Base-by-base conservation (phyloP, 2,113 vertebrate species). In the Holacanthus passer region DNA sequence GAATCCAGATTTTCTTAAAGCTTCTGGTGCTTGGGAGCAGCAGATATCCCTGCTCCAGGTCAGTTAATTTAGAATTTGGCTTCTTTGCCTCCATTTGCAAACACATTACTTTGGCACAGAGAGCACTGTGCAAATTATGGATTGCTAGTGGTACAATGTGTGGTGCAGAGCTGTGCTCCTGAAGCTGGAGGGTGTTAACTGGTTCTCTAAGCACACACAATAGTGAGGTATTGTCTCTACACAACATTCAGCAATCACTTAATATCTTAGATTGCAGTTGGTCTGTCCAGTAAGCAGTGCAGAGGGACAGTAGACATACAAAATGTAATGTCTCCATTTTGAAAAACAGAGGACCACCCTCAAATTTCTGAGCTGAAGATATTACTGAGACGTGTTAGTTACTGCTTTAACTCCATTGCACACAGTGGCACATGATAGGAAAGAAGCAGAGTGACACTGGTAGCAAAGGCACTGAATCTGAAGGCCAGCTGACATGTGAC, bases 1-100 rank as follows among this genome's bases (percentile, higher is more conserved):
- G 20, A 78, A 39, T 87, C 81, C 89, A 88, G 87, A 76, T 89
- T 91, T 79, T 70, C 81, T 90, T 90, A 75, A 91, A 93, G 70
- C 90, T 82, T 55, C 79, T 60, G 48, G 68, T 87, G 89, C 69
- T 86, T 83, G 86, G 52, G 77, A 88, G 68, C 79, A 64, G 85
- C 83, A 85, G 73, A 90, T 85, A 88, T 53, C 66, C 48, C 73
- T 83, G 72, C 84, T 87, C 77, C 76, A 70, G 89, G 92, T 91
- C 90, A 89, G 69, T 90, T 90, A 47, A 92, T 93, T 93, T 88
- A 68, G 79, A 87, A 70, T 81, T 87, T 91, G 91, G 91, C 89
- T 77, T 50, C 70, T 14, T 3, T 52, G 69, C 79, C 53, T 84
- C 71, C 71, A 84, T 91, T 88, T 84, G 73, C 81, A 83, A 70